Evolutionary conservation across 2,888 invertebrate species (phyloP).

Genomic region (Oligia strigilis): DNA sequence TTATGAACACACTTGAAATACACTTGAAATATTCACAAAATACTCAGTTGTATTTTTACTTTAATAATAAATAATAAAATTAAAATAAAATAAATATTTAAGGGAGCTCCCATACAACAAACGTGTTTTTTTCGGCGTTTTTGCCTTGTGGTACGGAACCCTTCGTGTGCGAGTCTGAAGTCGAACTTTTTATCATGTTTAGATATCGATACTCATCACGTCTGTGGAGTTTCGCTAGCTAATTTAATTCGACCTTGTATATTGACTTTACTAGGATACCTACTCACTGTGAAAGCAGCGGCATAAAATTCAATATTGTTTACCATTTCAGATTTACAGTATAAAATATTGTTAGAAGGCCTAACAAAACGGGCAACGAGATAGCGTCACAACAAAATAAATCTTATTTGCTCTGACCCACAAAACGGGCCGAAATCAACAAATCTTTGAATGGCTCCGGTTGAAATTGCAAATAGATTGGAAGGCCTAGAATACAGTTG

Average conservation of each 20-base stretch:
- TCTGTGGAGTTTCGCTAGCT: too few relatives aligned
- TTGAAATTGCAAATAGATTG: slow-evolving; percentile 67
- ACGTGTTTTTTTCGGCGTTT: too few relatives aligned
- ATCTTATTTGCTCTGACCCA: slow-evolving; percentile 51
- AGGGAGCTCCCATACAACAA: too few relatives aligned
- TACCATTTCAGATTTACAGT: not conserved
- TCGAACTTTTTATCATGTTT: too few relatives aligned
- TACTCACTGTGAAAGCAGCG: not conserved
- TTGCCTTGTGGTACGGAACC: too few relatives aligned
- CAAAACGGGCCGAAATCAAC: slow-evolving; percentile 45
- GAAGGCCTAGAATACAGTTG: slow-evolving; percentile 57
- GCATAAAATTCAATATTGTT: slow-evolving; percentile 8
- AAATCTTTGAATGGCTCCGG: slow-evolving; percentile 51
- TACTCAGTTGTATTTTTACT: too few relatives aligned
- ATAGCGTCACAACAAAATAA: slow-evolving; percentile 36
- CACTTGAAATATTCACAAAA: too few relatives aligned
- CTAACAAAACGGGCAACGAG: slow-evolving; percentile 19
- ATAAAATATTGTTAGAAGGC: slow-evolving; percentile 4
- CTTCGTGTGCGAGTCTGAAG: too few relatives aligned
- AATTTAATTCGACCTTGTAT: not conserved
- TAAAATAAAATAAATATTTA: too few relatives aligned
- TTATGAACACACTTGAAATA: too few relatives aligned
- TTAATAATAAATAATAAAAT: too few relatives aligned
- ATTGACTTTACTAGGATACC: not conserved
- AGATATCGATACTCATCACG: too few relatives aligned